phyloP scores from a whole-genome alignment of 2,888 invertebrate species.

The Caenorhabditis japonica region DNA sequence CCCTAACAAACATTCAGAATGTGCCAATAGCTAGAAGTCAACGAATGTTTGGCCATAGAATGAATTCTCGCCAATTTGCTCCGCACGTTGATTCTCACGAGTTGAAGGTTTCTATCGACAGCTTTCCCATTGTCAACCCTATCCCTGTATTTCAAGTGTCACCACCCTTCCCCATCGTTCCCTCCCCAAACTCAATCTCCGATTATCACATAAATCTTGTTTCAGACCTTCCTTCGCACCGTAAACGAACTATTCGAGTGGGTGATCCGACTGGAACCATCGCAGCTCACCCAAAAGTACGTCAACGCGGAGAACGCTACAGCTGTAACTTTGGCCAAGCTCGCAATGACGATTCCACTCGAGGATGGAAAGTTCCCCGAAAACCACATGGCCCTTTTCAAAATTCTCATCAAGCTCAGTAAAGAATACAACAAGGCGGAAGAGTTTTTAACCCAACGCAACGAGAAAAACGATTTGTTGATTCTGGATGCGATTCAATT shows the following conservation, averaged over 20 bases:
- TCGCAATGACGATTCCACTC: conserved; percentile 31
- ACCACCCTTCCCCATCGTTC: background rate
- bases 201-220: background rate
- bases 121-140: background rate
- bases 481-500: conserved; percentile 23
- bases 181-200: background rate
- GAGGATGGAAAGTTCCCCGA: conserved; percentile 30
- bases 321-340: conserved; percentile 21
- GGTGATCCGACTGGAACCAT: conserved; percentile 38
- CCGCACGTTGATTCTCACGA: conserved; percentile 35
- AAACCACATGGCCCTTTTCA: conserved; percentile 47
- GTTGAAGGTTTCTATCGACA: conserved; percentile 21
- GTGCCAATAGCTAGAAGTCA: conserved; percentile 12
- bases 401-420: conserved; percentile 34
- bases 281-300: conserved; percentile 33
- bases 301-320: conserved; percentile 16
- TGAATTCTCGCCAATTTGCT: conserved; percentile 20
- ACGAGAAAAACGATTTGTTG: conserved; percentile 24
- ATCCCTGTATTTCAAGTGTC: background rate
- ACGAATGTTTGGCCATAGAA: conserved; percentile 5
- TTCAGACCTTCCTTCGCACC: conserved; percentile 41
- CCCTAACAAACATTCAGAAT: conserved; percentile 30
- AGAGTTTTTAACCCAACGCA: conserved; percentile 29
- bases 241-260: conserved; percentile 49
- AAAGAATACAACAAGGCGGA: conserved; percentile 28